Evolutionary conservation across 2,797 vertebrate species (phyloP), one percentile per base, ranked within the genome.

Genomic region (Lagodon rhomboides): DNA sequence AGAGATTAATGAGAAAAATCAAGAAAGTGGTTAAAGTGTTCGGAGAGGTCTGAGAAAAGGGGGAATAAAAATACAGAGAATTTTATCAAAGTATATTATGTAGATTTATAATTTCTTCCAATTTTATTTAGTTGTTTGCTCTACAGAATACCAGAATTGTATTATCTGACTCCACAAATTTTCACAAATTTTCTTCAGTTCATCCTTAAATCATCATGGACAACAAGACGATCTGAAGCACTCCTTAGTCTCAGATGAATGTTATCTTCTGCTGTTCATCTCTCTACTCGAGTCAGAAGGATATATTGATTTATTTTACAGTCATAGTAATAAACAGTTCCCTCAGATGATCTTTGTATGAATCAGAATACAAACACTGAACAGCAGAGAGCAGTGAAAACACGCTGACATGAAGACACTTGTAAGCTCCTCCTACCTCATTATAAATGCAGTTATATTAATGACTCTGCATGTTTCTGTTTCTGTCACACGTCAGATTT

Each of bases 371-470:
- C 34, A 17, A 68, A 30, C n/a, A 0, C 2, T 77, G 63, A 73
- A 71, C 69, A 87, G 79, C 66, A 82, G 79, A 79, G 69, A 79
- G 77, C 76, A 72, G 78, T 68, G 46, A 59, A 16, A 13, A 43
- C 75, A 77, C 75, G 34, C 34, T 0, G 10, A 69, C 7, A 34
- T n/a, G 11, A 4, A 9, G n/a, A 53, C 0, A 3, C 18, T 0
- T 9, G 1, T 0, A 43, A 73, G 54, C 81, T 22, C 81, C 79
- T 77, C 75, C 85, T 47, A 47, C 65, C 58, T 77, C 46, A 43
- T 61, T 41, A 76, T 17, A 12, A 22, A 47, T 5, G 0, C 5
- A 7, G 46, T 20, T 47, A 47, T 27, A 53, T 6, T 13, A 0
- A 63, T 3, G 50, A 1, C 10, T 43, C 5, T 68, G 49, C 15